A percentile compares a stretch with the other conserved stretches of the same genome.
Conservation (phyloP, 2,797 vertebrate genomes). For the Siniperca undulata region DNA sequence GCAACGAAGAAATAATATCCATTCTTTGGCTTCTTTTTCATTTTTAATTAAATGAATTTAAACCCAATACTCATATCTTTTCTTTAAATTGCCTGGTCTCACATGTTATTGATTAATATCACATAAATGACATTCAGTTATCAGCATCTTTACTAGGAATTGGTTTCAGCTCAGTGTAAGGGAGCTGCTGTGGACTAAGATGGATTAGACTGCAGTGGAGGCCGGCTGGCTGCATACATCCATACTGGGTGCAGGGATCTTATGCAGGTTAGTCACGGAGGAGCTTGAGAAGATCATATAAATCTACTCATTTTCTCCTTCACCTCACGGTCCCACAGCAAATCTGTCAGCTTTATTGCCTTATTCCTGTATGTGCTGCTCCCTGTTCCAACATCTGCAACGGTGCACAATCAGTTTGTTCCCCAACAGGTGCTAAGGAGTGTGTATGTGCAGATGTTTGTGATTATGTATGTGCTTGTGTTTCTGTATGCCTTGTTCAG, state of each 20-base stretch:
- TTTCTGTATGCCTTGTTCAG: conserved; percentile 20
- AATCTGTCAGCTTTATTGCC: conserved; percentile 63
- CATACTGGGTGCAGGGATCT: conserved; percentile 37
- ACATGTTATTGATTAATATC: conserved; percentile 34
- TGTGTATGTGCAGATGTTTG: conserved; percentile 6
- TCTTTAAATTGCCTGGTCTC: neutral
- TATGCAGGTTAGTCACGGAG: conserved; percentile 68
- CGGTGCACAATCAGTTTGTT: conserved; percentile 9
- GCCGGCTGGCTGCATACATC: conserved; percentile 28
- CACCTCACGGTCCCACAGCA: conserved; percentile 49
- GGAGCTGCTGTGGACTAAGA: conserved; percentile 48
- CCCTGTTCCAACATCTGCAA: conserved; percentile 18
- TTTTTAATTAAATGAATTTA: neutral
- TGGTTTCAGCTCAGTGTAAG: conserved; percentile 7
- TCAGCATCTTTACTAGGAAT: conserved; percentile 33
- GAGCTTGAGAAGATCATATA: conserved; percentile 49
- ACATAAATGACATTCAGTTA: conserved; percentile 21
- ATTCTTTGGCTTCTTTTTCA: neutral
- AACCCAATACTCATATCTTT: conserved; percentile 6
- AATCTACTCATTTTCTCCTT: conserved; percentile 58
- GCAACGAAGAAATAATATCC: conserved; percentile 4
- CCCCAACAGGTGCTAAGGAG: conserved; percentile 2
- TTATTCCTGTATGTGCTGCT: conserved; percentile 16
- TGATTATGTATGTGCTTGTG: neutral
- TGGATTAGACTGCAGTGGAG: conserved; percentile 55